These are phyloP conservation scores for Gobiocypris rarus DNA, from an alignment of 2,113 vertebrate species.

Conservation along the genomic window DNA sequence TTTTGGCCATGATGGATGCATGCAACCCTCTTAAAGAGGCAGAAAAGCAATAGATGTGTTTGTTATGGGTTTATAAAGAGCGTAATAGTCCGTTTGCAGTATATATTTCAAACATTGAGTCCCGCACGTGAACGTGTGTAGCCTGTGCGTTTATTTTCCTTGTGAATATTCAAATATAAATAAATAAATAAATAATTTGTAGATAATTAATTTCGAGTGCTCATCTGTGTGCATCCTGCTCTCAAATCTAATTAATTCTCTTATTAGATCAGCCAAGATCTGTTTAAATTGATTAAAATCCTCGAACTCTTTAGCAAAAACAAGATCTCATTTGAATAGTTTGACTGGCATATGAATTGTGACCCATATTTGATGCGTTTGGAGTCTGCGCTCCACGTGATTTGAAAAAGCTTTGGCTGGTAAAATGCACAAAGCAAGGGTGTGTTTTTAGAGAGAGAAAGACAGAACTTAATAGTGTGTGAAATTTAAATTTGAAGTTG, in stretches of 20 bases:
- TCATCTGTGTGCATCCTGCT: slow-evolving; percentile 31
- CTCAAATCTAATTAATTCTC: slow-evolving; percentile 45
- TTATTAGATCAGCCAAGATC: slow-evolving; percentile 37
- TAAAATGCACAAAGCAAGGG: slow-evolving; percentile 20
- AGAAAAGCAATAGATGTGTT: slow-evolving; percentile 4
- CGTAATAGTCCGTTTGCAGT: neutral
- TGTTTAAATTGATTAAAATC: slow-evolving; percentile 45
- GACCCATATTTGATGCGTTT: slow-evolving; percentile 36
- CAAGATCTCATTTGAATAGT: slow-evolving; percentile 36
- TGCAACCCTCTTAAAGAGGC: slow-evolving; percentile 34
- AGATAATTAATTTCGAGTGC: slow-evolving; percentile 27
- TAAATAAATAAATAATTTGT: slow-evolving; percentile 37
- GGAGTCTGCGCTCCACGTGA: neutral
- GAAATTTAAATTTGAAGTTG: slow-evolving; percentile 29
- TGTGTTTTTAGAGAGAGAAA: slow-evolving; percentile 22
- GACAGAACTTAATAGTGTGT: neutral
- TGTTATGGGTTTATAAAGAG: slow-evolving; percentile 20
- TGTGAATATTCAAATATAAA: slow-evolving; percentile 46
- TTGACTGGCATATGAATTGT: slow-evolving; percentile 38
- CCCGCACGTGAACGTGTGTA: neutral
- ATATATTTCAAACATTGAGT: neutral
- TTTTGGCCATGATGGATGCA: slow-evolving; percentile 42
- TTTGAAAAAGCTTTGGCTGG: neutral
- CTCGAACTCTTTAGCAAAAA: slow-evolving; percentile 22
- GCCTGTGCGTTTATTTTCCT: slow-evolving; percentile 10